Conservation (phyloP, 2,888 invertebrate species). For the Eilema griseolum region DNA sequence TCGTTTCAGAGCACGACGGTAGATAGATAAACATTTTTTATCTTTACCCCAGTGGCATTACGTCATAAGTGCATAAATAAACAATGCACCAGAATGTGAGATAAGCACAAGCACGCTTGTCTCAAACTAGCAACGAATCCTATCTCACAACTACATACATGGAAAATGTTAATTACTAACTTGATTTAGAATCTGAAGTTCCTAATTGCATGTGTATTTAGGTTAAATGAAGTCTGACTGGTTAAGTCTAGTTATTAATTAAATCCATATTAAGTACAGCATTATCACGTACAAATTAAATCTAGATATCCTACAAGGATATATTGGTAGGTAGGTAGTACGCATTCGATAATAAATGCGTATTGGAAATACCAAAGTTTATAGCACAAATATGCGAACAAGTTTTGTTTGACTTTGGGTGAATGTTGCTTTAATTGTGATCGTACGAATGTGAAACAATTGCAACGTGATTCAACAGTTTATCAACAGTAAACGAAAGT, state of each 20-base stretch:
- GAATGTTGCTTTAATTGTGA: slow-evolving; percentile 44
- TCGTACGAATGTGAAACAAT: slow-evolving; percentile 30
- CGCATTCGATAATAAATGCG: background rate
- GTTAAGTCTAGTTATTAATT: slow-evolving; percentile 35
- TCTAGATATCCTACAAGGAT: slow-evolving; percentile 8
- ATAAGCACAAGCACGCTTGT: slow-evolving; percentile 19
- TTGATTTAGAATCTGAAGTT: slow-evolving; percentile 7
- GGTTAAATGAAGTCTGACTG: slow-evolving; percentile 27
- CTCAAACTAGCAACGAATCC: slow-evolving; percentile 22
- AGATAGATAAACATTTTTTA: slow-evolving; percentile 20
- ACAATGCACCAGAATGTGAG: slow-evolving; percentile 26
- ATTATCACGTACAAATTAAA: slow-evolving; percentile 38
- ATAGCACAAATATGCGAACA: slow-evolving; percentile 19
- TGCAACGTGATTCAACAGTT: slow-evolving; percentile 44
- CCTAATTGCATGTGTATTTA: slow-evolving; percentile 18
- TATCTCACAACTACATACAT: slow-evolving; percentile 25
- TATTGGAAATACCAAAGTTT: slow-evolving; percentile 18
- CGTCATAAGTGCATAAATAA: slow-evolving; percentile 25
- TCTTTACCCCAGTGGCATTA: slow-evolving; percentile 10
- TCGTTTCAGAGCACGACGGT: slow-evolving; percentile 15
- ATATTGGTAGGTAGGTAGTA: no score
- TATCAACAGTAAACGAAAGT: slow-evolving; percentile 52
- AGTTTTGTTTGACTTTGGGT: slow-evolving; percentile 25
- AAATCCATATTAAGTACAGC: slow-evolving; percentile 29
- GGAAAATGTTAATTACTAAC: slow-evolving; percentile 35